A percentile compares a stretch with the other conserved stretches of the same genome.
Conservation (phyloP, 2,797 vertebrate species). For the Halcyon smyrnensis region DNA sequence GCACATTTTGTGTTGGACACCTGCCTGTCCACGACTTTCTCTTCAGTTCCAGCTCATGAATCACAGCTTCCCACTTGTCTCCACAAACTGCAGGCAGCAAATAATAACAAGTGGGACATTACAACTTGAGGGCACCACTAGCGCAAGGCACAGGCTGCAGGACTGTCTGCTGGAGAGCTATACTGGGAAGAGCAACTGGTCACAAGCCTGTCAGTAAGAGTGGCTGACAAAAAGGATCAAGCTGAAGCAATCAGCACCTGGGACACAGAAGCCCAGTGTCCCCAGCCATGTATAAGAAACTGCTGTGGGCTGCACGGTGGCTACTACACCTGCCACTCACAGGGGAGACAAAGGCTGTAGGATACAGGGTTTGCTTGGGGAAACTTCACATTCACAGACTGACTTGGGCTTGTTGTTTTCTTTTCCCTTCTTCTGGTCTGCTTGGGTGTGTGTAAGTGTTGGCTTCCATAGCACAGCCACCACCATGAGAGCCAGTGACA, state of each 20-base stretch:
- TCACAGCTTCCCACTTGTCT: neutral
- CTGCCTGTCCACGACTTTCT: neutral
- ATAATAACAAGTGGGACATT: rapidly evolving
- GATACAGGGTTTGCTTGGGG: neutral
- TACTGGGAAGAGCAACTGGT: neutral
- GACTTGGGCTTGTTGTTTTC: neutral
- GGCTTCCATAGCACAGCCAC: neutral
- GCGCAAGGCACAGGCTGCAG: neutral
- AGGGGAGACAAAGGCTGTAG: neutral
- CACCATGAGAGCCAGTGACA: neutral
- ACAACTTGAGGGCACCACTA: neutral
- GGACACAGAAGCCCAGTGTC: neutral
- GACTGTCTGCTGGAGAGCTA: neutral
- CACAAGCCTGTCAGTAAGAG: neutral
- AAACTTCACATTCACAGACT: neutral
- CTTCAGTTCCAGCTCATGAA: neutral
- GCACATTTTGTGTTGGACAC: neutral
- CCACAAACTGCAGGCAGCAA: neutral
- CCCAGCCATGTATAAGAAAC: neutral
- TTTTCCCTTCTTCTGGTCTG: neutral
- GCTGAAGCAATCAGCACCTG: neutral
- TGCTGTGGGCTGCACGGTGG: rapidly evolving
- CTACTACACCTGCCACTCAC: neutral
- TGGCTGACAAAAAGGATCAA: neutral
- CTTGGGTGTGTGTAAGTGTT: neutral